A percentile compares a stretch with the other conserved stretches of the same genome.
These are phyloP conservation scores for Atrichornis clamosus DNA, from an alignment of 2,113 vertebrate genomes.

Conservation along the genomic window DNA sequence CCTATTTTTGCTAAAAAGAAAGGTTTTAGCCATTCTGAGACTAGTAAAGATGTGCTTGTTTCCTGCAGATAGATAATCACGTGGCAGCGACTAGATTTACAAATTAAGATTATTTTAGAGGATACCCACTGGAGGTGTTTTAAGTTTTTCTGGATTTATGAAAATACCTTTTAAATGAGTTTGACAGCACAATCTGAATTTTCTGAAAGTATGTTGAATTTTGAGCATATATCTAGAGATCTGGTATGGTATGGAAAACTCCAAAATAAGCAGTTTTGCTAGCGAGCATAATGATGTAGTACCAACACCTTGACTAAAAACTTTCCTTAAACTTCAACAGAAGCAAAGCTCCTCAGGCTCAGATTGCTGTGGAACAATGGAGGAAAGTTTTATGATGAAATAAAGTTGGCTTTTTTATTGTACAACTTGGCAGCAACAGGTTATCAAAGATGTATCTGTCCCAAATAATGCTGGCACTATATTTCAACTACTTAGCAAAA, in stretches of 20 bases:
- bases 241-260: neutral
- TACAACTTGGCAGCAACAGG: neutral
- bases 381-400: neutral
- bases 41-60: neutral
- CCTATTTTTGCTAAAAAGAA: neutral
- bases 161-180: neutral
- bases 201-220: neutral
- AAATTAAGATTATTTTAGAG: neutral
- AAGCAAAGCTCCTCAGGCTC: neutral
- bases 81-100: neutral
- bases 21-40: neutral
- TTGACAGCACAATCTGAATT: neutral
- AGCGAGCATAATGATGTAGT: neutral
- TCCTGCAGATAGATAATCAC: neutral
- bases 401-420: neutral
- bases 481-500: slow-evolving; percentile 6
- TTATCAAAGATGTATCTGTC: neutral
- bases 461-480: neutral
- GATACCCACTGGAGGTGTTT: neutral
- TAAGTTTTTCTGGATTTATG: neutral
- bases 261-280: neutral
- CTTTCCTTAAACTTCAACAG: neutral
- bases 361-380: neutral
- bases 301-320: neutral
- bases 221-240: neutral